Evolutionary conservation across 2,113 vertebrate genomes (phyloP), one percentile per base, ranked within the genome.

Genomic region (Myocastor coypus): DNA sequence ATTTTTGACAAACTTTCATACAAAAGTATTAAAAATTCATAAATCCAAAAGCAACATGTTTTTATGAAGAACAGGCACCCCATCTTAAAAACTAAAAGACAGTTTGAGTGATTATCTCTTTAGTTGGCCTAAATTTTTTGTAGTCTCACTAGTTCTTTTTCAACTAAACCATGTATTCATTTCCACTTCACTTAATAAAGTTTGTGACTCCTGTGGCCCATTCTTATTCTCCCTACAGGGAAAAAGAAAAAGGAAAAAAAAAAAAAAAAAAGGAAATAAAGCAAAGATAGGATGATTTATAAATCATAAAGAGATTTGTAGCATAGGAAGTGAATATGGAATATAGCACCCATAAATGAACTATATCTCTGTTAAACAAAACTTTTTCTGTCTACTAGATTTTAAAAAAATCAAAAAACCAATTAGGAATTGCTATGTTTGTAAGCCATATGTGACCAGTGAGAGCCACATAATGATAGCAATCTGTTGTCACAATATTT

Each of bases 81-180:
- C 90, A 92, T 89, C 40, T 94, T 77, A 94, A 94, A 92, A 17
- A 94, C 55, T 95, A 91, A 92, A 82, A 96, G 55, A 96, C 55
- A 89, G 63, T 77, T 32, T 93, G 61, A 89, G 22, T 59, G 91
- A 87, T 95, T 96, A 92, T 64, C 66, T 95, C 92, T 63, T 68
- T 89, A 50, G 9, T 88, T 83, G 69, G 52, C 59, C 50, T 89
- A 89, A 69, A 40, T 75, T 71, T 95, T 73, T 64, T 73, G 37
- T 17, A 94, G 59, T 55, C 28, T 85, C 75, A 85, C 88, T 57
- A 89, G 78, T 8, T 34, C 24, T 87, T 97, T 97, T 73, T 94
- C 80, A 92, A 87, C 4, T 83, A 28, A 92, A 85, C 95, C 50
- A 26, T 73, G 64, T 61, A 46, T 84, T 96, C 91, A 96, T 86